A percentile compares a stretch with the other conserved stretches of the same genome.
These are phyloP conservation scores for Hypanus sabinus DNA, from an alignment of 2,113 vertebrate species.

Conservation along the genomic window DNA sequence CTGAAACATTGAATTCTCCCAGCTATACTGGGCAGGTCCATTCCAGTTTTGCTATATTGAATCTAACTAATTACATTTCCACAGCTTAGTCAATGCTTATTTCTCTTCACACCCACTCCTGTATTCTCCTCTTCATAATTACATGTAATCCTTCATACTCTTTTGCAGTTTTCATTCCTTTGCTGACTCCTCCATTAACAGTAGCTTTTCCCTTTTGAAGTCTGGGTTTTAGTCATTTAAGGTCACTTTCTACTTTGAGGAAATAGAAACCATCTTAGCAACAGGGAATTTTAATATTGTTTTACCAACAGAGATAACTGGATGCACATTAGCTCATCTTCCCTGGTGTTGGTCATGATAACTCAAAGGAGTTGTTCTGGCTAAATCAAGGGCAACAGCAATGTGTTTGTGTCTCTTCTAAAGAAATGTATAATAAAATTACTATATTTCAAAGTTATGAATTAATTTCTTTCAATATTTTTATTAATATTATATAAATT, in stretches of 20 bases:
- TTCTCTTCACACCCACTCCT: background rate
- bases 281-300: background rate
- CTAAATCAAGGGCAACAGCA: too few relatives aligned
- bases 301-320: background rate
- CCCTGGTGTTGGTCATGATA: too few relatives aligned
- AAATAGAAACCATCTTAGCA: background rate
- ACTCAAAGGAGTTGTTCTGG: background rate
- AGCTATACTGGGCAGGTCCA: background rate
- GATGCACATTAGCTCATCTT: background rate
- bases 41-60: background rate
- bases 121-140: background rate
- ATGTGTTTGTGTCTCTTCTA: too few relatives aligned
- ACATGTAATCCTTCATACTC: background rate
- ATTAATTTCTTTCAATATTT: too few relatives aligned
- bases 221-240: background rate
- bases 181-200: background rate
- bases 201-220: background rate
- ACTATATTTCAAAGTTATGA: too few relatives aligned
- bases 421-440: too few relatives aligned
- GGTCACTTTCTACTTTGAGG: background rate
- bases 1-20: background rate
- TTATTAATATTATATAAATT: too few relatives aligned
- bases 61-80: background rate
- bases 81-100: background rate
- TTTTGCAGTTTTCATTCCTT: background rate